These are phyloP conservation scores for Xestia rhomboidea DNA, from an alignment of 2,888 invertebrate species.

Conservation along the genomic window DNA sequence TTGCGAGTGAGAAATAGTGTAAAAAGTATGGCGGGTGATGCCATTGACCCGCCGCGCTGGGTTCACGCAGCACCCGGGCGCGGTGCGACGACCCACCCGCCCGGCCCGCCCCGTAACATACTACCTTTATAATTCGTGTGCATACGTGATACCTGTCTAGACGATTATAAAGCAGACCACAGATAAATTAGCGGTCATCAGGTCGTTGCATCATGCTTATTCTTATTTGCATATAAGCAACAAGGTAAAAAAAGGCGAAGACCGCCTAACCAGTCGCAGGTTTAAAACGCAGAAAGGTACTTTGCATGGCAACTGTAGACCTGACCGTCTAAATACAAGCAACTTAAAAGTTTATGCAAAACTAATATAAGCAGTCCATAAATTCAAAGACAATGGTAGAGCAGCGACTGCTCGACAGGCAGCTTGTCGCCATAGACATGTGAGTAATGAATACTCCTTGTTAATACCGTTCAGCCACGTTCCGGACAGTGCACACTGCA, in stretches of 20 bases:
- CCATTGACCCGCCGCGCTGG: constrained; percentile 75
- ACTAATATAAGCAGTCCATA: constrained; percentile 25
- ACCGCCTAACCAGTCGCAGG: neutral
- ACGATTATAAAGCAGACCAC: constrained; percentile 31
- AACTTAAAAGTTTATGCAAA: constrained; percentile 24
- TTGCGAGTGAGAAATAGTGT: constrained; percentile 70
- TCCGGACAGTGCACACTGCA: constrained; percentile 41
- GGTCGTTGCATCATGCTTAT: constrained; percentile 39
- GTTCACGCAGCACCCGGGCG: constrained; percentile 64
- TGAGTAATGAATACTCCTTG: constrained; percentile 52
- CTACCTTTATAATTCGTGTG: constrained; percentile 42
- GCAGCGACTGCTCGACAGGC: constrained; percentile 35
- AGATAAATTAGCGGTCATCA: constrained; percentile 38
- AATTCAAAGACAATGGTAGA: constrained; percentile 51
- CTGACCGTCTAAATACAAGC: constrained; percentile 5
- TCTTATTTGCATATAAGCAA: constrained; percentile 26
- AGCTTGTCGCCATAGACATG: constrained; percentile 46
- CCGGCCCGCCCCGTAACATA: constrained; percentile 50
- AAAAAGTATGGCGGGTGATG: constrained; percentile 70
- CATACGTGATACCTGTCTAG: constrained; percentile 34
- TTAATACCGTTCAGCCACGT: constrained; percentile 57
- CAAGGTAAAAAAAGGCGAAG: constrained; percentile 20
- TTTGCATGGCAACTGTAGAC: constrained; percentile 11
- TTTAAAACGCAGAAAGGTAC: constrained; percentile 19
- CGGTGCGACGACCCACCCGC: constrained; percentile 62